Percentiles rank a stretch among this genome's conserved stretches.
Conservation (phyloP, 2,888 invertebrate genomes). For the Pandemis corylana region DNA sequence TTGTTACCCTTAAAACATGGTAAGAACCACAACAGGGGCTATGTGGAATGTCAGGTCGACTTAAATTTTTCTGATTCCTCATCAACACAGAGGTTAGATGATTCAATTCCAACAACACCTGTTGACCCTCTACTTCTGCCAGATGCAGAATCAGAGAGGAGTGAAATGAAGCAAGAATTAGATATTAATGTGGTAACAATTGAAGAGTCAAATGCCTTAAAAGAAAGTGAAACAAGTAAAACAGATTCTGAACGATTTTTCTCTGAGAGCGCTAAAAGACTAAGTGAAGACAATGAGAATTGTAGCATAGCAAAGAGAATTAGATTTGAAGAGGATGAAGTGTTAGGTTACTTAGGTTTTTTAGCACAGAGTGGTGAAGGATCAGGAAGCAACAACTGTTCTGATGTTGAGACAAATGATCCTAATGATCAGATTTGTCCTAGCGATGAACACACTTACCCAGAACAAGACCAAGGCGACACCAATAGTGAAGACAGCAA, state of each 20-base stretch:
- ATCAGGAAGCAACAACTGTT: conserved; percentile 59
- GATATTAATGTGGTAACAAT: conserved; percentile 74
- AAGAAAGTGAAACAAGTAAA: conserved; percentile 70
- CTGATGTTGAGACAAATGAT: conserved; percentile 67
- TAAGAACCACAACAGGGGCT: conserved; percentile 68
- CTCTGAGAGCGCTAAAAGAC: conserved; percentile 69
- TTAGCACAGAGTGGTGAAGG: conserved; percentile 53
- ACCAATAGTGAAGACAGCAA: conserved; percentile 77
- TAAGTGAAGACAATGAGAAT: conserved; percentile 68
- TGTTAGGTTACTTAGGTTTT: conserved; percentile 59
- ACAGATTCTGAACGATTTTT: conserved; percentile 61
- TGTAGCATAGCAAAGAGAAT: conserved; percentile 69
- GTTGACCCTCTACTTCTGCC: conserved; percentile 78
- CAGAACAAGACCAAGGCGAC: conserved; percentile 68
- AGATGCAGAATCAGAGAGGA: conserved; percentile 70
- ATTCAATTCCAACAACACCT: conserved; percentile 73
- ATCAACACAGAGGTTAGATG: conserved; percentile 72
- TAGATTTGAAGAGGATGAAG: conserved; percentile 71
- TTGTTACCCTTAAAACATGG: conserved; percentile 75
- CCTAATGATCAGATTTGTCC: conserved; percentile 65
- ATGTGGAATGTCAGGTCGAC: conserved; percentile 77
- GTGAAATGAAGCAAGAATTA: conserved; percentile 70
- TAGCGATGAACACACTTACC: conserved; percentile 63
- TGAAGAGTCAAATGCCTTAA: conserved; percentile 68
- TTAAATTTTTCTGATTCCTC: conserved; percentile 78